Evolutionary conservation across 2,888 invertebrate genomes (phyloP).

Genomic region (Agrochola circellaris): DNA sequence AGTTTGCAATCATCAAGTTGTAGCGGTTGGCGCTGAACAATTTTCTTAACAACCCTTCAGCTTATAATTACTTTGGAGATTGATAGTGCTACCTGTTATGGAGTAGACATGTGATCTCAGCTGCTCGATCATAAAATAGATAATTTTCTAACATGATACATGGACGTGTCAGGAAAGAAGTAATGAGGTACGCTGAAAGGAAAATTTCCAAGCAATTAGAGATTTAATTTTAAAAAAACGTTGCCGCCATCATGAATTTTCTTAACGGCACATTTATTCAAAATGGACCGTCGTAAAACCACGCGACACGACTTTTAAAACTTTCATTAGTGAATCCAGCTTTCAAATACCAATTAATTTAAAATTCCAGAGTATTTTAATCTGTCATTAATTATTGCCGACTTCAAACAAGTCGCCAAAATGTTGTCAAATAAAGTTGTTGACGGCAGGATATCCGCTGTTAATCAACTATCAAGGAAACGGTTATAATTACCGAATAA

Average conservation of each 20-base stretch:
- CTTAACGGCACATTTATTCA: constrained; percentile 49
- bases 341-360: constrained; percentile 55
- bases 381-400: constrained; percentile 51
- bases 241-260: constrained; percentile 32
- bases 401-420: constrained; percentile 71
- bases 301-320: constrained; percentile 37
- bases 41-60: constrained; percentile 61
- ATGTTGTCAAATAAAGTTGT: constrained; percentile 64
- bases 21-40: constrained; percentile 52
- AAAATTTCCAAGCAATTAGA: constrained; percentile 30
- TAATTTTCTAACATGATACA: constrained; percentile 44
- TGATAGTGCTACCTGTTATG: constrained; percentile 63
- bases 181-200: constrained; percentile 16
- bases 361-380: constrained; percentile 50
- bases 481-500: constrained; percentile 51
- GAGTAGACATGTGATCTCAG: constrained; percentile 38
- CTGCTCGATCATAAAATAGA: constrained; percentile 19
- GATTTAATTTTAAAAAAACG: constrained; percentile 8
- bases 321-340: constrained; percentile 42
- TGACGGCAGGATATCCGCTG: constrained; percentile 75
- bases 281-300: constrained; percentile 58
- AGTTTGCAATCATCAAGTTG: constrained; percentile 60
- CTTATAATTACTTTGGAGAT: constrained; percentile 70
- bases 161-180: constrained; percentile 19
- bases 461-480: constrained; percentile 64